These are phyloP conservation scores for Dasysyrphus albostriatus DNA, from an alignment of 2,888 invertebrate species.

Conservation along the genomic window DNA sequence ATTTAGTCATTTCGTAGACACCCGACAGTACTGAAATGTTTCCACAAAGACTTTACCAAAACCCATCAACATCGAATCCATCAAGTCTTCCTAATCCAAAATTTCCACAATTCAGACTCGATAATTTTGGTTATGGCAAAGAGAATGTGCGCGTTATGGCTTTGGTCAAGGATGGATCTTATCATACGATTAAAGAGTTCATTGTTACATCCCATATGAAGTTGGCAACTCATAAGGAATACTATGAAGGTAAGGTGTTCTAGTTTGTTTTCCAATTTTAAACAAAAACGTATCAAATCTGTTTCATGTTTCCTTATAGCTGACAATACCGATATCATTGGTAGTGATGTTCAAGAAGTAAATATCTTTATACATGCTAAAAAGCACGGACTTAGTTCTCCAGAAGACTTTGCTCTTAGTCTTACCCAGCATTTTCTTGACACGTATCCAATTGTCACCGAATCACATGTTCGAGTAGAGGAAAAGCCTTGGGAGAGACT, in stretches of 20 bases:
- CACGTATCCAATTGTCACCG: slow-evolving; percentile 69
- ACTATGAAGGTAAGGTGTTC: slow-evolving; percentile 74
- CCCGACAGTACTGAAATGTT: slow-evolving; percentile 40
- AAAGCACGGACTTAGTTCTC: slow-evolving; percentile 68
- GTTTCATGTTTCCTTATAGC: slow-evolving; percentile 44
- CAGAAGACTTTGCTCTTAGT: slow-evolving; percentile 76
- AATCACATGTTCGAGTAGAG: slow-evolving; percentile 76
- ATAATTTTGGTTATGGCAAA: slow-evolving; percentile 77
- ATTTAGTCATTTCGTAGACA: neutral
- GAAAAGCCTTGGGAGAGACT: slow-evolving; percentile 75
- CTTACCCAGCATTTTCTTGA: slow-evolving; percentile 76
- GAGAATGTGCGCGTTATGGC: slow-evolving; percentile 73
- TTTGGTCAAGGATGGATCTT: slow-evolving; percentile 69
- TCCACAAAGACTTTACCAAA: slow-evolving; percentile 52
- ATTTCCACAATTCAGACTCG: slow-evolving; percentile 70
- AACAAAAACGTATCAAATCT: neutral
- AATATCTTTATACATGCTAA: slow-evolving; percentile 76
- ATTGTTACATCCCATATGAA: slow-evolving; percentile 73
- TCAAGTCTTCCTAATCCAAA: slow-evolving; percentile 68
- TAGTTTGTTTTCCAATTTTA: neutral
- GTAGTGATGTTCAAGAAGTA: slow-evolving; percentile 77
- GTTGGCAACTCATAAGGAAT: slow-evolving; percentile 76
- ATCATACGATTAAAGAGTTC: slow-evolving; percentile 72
- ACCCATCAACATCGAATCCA: slow-evolving; percentile 31
- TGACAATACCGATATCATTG: slow-evolving; percentile 77